phyloP scores from a whole-genome alignment of 2,797 vertebrate genomes.

The Lagocephalus sceleratus region DNA sequence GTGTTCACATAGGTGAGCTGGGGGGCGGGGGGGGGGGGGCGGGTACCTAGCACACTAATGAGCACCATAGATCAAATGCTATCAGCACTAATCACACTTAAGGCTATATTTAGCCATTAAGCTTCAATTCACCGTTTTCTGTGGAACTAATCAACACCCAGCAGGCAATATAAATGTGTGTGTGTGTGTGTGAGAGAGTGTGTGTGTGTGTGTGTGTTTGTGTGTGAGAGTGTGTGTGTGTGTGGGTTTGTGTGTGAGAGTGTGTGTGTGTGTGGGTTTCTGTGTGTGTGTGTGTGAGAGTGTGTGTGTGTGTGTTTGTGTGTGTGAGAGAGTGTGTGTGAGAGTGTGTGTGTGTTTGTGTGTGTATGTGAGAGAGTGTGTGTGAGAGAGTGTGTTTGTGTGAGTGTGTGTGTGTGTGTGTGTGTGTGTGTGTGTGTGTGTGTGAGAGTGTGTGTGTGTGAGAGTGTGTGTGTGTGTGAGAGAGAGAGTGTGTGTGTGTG shows the following conservation, averaged over 20 bases:
- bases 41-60: slow-evolving; percentile 49
- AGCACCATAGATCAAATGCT: slow-evolving; percentile 60
- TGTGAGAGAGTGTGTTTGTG: background rate
- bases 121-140: slow-evolving; percentile 60
- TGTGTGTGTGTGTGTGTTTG: slow-evolving; percentile 11
- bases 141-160: slow-evolving; percentile 60
- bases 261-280: background rate
- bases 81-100: slow-evolving; percentile 59
- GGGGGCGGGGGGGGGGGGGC: background rate
- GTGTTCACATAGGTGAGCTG: background rate
- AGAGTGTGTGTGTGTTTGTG: slow-evolving; percentile 1
- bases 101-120: slow-evolving; percentile 65
- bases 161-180: slow-evolving; percentile 21
- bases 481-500: too few relatives aligned
- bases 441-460: slow-evolving; percentile 15
- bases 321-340: too few relatives aligned
- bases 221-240: slow-evolving; percentile 9
- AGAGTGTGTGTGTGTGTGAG: slow-evolving; percentile 1
- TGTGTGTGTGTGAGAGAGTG: background rate
- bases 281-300: too few relatives aligned
- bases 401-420: slow-evolving; percentile 1
- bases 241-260: slow-evolving; percentile 3
- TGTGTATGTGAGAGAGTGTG: too few relatives aligned
- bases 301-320: slow-evolving; percentile 7
- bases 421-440: background rate